Evolutionary conservation across 92 coral and sea anemone species (phyloP).

Genomic region (Porites evermanni): DNA sequence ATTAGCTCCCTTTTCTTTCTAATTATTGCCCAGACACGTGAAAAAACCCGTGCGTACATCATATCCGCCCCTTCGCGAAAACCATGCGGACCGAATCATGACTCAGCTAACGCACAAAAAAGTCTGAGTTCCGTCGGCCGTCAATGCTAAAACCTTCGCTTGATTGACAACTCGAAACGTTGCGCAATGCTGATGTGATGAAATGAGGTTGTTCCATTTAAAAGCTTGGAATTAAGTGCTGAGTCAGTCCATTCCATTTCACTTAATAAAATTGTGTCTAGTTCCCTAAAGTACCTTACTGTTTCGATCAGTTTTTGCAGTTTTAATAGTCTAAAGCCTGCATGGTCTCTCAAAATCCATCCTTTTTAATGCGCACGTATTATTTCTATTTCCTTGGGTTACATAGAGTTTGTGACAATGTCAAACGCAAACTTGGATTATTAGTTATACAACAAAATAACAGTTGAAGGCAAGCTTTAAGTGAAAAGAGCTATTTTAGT

Average conservation of each 20-base stretch:
- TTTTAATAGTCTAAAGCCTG: no score
- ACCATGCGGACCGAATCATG: neutral
- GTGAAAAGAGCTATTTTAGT: neutral
- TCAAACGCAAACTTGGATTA: no score
- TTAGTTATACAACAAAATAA: no score
- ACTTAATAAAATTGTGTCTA: no score
- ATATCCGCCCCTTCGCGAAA: neutral
- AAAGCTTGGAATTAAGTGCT: neutral
- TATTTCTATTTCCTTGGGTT: no score
- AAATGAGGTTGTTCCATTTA: neutral
- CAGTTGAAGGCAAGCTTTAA: neutral
- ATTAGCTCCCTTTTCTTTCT: neutral
- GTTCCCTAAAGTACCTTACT: neutral
- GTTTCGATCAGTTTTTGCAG: neutral
- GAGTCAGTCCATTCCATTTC: neutral
- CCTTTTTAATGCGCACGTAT: no score
- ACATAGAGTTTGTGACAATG: no score
- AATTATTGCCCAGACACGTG: constrained; percentile 4
- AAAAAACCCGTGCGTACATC: neutral
- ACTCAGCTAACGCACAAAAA: constrained; percentile 8
- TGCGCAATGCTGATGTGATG: neutral
- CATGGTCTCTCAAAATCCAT: no score
- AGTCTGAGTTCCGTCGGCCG: neutral
- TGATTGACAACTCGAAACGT: neutral
- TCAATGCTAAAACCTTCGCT: neutral